These are phyloP conservation scores for Salvelinus namaycush DNA, from an alignment of 2,113 vertebrate species.

Conservation along the genomic window DNA sequence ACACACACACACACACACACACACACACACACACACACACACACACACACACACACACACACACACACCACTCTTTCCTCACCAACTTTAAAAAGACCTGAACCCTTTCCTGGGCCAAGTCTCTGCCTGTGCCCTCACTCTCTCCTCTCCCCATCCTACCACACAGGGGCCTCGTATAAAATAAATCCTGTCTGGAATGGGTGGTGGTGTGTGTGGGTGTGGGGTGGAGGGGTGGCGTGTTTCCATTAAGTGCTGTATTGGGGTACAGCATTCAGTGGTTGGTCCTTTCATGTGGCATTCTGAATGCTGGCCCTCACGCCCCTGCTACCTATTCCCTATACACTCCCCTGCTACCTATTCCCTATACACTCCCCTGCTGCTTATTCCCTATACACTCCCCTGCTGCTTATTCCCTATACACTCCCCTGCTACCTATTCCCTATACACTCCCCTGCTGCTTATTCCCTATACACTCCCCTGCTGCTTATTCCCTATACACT, in stretches of 20 bases:
- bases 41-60: background rate
- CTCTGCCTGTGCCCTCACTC: no score
- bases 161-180: background rate
- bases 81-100: background rate
- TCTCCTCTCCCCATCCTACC: background rate
- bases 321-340: no score
- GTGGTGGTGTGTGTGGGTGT: background rate
- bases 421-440: no score
- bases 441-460: no score
- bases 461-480: no score
- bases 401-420: no score
- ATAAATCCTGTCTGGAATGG: background rate
- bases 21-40: background rate
- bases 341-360: no score
- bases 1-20: background rate
- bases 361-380: no score
- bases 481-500: no score
- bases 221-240: background rate
- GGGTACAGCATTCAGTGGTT: background rate
- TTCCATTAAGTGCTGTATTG: conserved; percentile 9
- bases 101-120: background rate
- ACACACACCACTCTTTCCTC: background rate
- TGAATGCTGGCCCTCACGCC: background rate
- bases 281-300: conserved; percentile 5
- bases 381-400: no score